These are phyloP conservation scores for Stichodactyla helianthus DNA, from an alignment of 64 coral and sea anemone genomes.

Conservation along the genomic window DNA sequence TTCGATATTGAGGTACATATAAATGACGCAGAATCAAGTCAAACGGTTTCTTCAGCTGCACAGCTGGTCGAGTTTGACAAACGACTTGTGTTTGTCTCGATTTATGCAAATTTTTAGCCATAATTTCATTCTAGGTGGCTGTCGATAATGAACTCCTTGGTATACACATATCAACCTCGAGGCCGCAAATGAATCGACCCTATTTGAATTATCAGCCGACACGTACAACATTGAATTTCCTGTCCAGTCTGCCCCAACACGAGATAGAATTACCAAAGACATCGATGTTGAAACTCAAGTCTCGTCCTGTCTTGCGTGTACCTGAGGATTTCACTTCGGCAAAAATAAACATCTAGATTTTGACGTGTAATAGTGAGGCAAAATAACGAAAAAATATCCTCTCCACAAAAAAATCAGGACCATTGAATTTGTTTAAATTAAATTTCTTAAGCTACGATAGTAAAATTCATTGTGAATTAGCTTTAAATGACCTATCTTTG, in stretches of 20 bases:
- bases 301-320: neutral
- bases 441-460: neutral
- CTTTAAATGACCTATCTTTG: constrained; percentile 5
- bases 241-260: neutral
- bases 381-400: neutral
- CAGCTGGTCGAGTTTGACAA: neutral
- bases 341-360: neutral
- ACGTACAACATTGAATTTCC: neutral
- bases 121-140: neutral
- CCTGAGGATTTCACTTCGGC: neutral
- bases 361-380: neutral
- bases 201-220: neutral
- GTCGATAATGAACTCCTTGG: neutral
- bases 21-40: neutral
- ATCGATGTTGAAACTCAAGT: neutral
- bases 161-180: neutral
- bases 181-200: neutral
- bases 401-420: neutral
- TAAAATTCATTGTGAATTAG: neutral
- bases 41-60: neutral
- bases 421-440: neutral
- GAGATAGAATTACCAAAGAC: neutral
- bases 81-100: neutral
- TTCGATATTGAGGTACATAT: neutral
- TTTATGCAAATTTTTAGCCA: constrained; percentile 1